Evolutionary conservation across 2,113 vertebrate species (phyloP).

Genomic region (Indicator indicator): DNA sequence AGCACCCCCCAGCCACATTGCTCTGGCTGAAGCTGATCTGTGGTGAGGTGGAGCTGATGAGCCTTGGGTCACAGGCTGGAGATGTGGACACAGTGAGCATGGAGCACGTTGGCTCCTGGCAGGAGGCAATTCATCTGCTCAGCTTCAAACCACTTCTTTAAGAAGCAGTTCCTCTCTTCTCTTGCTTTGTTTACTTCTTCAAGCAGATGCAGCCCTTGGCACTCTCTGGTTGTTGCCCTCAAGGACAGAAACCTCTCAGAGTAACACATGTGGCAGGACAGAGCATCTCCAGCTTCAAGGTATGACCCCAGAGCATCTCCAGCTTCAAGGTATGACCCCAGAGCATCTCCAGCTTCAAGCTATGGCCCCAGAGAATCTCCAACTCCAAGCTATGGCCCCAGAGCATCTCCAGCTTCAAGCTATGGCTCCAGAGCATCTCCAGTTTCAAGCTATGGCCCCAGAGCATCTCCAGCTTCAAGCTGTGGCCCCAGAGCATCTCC

Average conservation of each 20-base stretch:
- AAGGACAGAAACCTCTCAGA: background rate
- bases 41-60: background rate
- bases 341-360: no score
- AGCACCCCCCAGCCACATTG: background rate
- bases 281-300: no score
- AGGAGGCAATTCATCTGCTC: no score
- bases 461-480: background rate
- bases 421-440: no score
- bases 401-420: no score
- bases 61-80: accelerated
- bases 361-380: no score
- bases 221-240: background rate
- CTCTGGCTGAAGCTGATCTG: background rate
- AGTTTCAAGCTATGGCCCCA: no score
- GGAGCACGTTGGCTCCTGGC: background rate
- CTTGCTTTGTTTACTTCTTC: background rate
- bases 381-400: no score
- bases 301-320: no score
- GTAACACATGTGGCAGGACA: background rate
- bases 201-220: background rate
- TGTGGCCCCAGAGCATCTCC: background rate
- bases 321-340: no score
- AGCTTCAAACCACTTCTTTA: background rate
- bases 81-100: background rate
- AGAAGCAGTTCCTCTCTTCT: background rate